Evolutionary conservation across 2,113 vertebrate species (phyloP), one percentile per base, ranked within the genome.

Genomic region (Callithrix jacchus): DNA sequence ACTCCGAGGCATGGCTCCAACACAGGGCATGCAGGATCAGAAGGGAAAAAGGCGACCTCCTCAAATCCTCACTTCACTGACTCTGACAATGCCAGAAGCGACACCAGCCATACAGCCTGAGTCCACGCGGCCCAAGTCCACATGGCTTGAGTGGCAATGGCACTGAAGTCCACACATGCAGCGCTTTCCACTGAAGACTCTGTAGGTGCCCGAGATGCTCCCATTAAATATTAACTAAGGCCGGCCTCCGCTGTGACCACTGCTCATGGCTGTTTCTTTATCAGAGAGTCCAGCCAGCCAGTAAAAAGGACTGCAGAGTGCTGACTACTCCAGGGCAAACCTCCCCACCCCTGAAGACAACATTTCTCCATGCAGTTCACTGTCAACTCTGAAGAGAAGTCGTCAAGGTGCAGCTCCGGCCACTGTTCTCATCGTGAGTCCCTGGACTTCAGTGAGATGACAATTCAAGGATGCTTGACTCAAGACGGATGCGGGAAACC

Each of bases 91-190:
- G 23, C 71, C 21, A 25, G 20, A 27, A 42, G 11, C 2, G 23
- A 40, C 18, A 71, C n/a, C 18, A 16, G 17, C 9, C 6, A 13
- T 30, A 64, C 12, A 0, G 12, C 61, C 61, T 8, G 21, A 56
- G 54, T 56, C 54, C 54, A 9, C 20, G 8, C 2, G 8, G 7
- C 47, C 30, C 32, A 21, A 32, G 40, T 13, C 9, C 6, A 7
- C 54, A 21, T 8, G 8, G 8, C 47, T 23, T 25, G 27, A 32
- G 40, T 1, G 9, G 40, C 47, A 54, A 8, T 0, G 2, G 9
- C 0, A 20, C 17, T 0, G 13, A 1, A 17, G 6, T 76, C 1
- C 27, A 0, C 8, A 47, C 10, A 21, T 2, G 3, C 0, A 1
- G 14, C 21, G 16, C 30, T 25, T 70, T 7, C 30, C 8, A 21